Evolutionary conservation across 2,888 invertebrate species (phyloP), one percentile per base, ranked within the genome.

Genomic region (Limnephilus lunatus): DNA sequence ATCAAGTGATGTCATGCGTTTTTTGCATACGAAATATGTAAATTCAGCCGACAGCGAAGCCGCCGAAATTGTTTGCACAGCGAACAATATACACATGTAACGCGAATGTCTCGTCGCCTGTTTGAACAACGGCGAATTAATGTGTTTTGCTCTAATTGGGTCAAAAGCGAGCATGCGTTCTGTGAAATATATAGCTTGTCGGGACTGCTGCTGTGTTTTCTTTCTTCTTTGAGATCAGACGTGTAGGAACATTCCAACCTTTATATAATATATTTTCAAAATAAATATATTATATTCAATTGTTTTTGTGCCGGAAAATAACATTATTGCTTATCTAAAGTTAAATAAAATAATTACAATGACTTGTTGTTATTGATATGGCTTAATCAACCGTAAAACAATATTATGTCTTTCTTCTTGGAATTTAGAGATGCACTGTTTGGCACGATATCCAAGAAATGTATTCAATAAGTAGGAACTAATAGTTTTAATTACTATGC

Each of bases 1-100:
- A 91, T 92, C 91, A 44, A 90, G 92, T 92, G 92, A 91, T 90
- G 91, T 92, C 91, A 92, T 90, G 86, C 30, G 85, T 91, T 89
- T 89, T 86, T 89, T 91, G 91, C 82, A 86, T 85, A n/a, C 39
- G 44, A 85, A 35, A 85, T 86, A 86, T 86, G 86, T 86, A 86
- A 86, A 86, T 86, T 35, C 12, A 30, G 82, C 25, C n/a, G 82
- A 82, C 14, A 82, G 82, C 82, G 68, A 25, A 68, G n/a, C 68
- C 35, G 35, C 88, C 68, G 39, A 89, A 89, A 80, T 80, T 35
- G 32, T 80, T 80, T 89, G 88, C 88, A 80, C 88, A 32, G 68
- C 68, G 25, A 68, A 68, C 68, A 68, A 86, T 86, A 31, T 32
- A 82, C 83, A 83, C 83, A 32, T 32, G 83, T 32, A 83, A 39